These are phyloP conservation scores for Dissostichus mawsoni DNA, from an alignment of 2,113 vertebrate genomes.

Conservation along the genomic window DNA sequence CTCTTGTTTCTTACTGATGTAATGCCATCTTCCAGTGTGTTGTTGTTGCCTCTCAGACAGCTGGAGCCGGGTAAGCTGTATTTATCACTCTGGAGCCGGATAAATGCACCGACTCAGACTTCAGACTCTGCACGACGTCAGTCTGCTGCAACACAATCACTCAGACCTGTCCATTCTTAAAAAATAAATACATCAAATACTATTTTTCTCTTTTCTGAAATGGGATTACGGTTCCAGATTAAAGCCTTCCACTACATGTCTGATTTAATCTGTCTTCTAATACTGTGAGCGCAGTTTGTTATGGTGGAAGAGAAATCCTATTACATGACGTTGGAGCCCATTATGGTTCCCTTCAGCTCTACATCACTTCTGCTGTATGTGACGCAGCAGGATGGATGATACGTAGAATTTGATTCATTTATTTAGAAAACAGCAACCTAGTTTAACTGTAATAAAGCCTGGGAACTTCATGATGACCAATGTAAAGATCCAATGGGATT, in stretches of 20 bases:
- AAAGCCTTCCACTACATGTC: constrained; percentile 48
- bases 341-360: constrained; percentile 25
- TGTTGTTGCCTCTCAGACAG: constrained; percentile 28
- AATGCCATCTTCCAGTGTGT: neutral
- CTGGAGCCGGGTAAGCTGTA: constrained; percentile 17
- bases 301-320: constrained; percentile 46
- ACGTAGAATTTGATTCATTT: neutral
- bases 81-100: constrained; percentile 25
- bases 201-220: constrained; percentile 45
- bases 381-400: constrained; percentile 2
- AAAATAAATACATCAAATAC: neutral
- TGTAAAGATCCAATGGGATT: neutral
- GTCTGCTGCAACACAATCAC: neutral
- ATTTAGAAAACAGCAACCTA: neutral
- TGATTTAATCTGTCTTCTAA: constrained; percentile 66
- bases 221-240: constrained; percentile 50
- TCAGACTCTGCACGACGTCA: constrained; percentile 3
- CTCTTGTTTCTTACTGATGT: neutral
- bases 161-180: neutral
- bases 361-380: neutral
- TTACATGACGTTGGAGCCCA: constrained; percentile 49
- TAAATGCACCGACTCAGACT: constrained; percentile 28
- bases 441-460: neutral
- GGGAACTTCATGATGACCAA: neutral
- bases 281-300: constrained; percentile 47